A percentile compares a stretch with the other conserved stretches of the same genome.
Evolutionary conservation across 2,113 vertebrate species (phyloP).

Genomic region (Tupaia chinensis): DNA sequence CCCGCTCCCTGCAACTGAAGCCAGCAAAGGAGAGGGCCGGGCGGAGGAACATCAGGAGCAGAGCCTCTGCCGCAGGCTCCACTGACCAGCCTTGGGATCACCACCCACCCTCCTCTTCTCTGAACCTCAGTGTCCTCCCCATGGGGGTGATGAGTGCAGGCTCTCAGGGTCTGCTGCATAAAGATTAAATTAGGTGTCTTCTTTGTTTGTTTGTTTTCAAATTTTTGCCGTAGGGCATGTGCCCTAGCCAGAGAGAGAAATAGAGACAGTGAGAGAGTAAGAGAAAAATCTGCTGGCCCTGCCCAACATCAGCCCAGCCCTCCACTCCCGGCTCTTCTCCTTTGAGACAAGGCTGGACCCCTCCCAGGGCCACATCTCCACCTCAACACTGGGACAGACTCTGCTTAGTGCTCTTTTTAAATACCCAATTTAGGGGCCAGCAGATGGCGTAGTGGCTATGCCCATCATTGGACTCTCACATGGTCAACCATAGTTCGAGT

Average conservation of each 20-base stretch:
- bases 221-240: too few relatives aligned
- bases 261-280: too few relatives aligned
- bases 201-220: too few relatives aligned
- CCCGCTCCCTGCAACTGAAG: not conserved
- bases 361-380: not conserved
- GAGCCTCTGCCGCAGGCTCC: not conserved
- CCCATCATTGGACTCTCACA: too few relatives aligned
- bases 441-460: too few relatives aligned
- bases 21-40: not conserved
- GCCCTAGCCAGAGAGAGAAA: too few relatives aligned
- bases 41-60: not conserved
- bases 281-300: not conserved
- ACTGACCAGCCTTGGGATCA: not conserved
- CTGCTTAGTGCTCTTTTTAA: not conserved
- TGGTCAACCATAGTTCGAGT: too few relatives aligned
- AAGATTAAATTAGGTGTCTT: not conserved
- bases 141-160: not conserved
- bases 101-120: too few relatives aligned
- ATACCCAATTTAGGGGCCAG: not conserved
- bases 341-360: not conserved
- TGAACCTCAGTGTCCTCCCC: not conserved
- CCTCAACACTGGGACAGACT: not conserved
- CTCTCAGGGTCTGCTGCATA: not conserved
- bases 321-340: not conserved
- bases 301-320: not conserved